Evolutionary conservation across 2,888 invertebrate species (phyloP), one percentile per base, ranked within the genome.

Genomic region (Scelioninae gen. 1): DNA sequence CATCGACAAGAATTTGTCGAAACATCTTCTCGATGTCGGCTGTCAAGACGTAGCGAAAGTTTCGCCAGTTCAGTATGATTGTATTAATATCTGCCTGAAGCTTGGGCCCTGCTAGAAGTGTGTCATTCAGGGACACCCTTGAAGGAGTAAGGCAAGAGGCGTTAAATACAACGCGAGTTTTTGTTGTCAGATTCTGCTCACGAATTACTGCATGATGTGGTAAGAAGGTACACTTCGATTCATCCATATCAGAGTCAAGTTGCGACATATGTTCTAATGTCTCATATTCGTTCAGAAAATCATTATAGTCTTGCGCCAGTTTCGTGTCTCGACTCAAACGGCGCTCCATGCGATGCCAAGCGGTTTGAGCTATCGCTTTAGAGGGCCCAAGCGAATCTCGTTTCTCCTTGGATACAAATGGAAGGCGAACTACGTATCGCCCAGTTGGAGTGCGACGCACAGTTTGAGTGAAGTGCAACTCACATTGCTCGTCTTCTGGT

Each of bases 21-120:
- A 23, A 23, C 23, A 23, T 23, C 23, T 23, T 38, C 1, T 8
- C 5, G 1, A 78, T 63, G n/a, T 78, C 78, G 3, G 78, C 62
- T 1, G 62, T 13, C 9, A 31, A 9, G 10, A 68, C 68, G n/a
- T 43, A 55, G 1, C 16, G 10, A 31, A 8, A 45, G 0, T 13
- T 9, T 9, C 55, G 40, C 68, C 68, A 68, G 15, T 68, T 68
- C 4, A 51, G 5, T n/a, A 68, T 8, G 2, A 68, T 32, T 5
- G 32, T 31, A 8, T 13, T 15, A 40, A 66, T 51, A 5, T 66
- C 66, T 8, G 11, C 40, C 6, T 66, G 66, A 5, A 55, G 23
- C n/a, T 53, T 51, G 7, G 32, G 38, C 0, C 66, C 66, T 1
- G 29, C 23, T 9, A n/a, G 16, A 0, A 66, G 23, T 3, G 23